Conservation (phyloP, 1,140 invertebrate genomes). For the Himalopsyche phryganea region DNA sequence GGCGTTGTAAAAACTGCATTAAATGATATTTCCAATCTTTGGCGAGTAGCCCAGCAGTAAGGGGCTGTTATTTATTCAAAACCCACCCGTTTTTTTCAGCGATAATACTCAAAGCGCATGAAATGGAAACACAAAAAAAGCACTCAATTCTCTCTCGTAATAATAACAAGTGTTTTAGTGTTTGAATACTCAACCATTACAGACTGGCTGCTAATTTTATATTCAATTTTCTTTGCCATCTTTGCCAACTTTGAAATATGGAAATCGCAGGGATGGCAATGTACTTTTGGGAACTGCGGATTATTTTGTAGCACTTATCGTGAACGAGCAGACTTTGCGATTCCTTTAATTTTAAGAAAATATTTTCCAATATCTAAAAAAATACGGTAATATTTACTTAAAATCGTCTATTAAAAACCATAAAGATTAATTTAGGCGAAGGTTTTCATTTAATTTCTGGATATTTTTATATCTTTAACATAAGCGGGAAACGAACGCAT, state of each 20-base stretch:
- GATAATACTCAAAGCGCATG: not conserved
- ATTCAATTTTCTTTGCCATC: conserved; percentile 15
- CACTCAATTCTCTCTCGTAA: conserved; percentile 11
- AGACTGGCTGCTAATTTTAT: conserved; percentile 25
- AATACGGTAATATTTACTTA: too few species aligned
- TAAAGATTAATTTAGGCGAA: too few species aligned
- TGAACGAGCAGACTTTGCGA: too few species aligned
- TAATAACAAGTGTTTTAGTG: conserved; percentile 12
- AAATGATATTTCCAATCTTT: not conserved
- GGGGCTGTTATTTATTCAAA: conserved; percentile 25
- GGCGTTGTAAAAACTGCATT: too few species aligned
- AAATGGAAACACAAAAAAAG: not conserved
- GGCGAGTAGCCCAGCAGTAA: conserved; percentile 10
- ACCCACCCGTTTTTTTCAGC: conserved; percentile 15
- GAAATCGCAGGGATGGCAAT: conserved; percentile 4
- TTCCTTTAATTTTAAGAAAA: too few species aligned
- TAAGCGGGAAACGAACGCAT: too few species aligned
- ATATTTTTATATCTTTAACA: too few species aligned
- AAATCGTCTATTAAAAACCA: too few species aligned
- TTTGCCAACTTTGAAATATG: conserved; percentile 24
- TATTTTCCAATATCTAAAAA: too few species aligned
- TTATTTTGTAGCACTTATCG: too few species aligned
- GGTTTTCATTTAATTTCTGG: too few species aligned
- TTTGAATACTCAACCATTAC: conserved; percentile 10
- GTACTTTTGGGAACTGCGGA: too few species aligned